Evolutionary conservation across 2,888 invertebrate genomes (phyloP).

Genomic region (Pecten maximus): DNA sequence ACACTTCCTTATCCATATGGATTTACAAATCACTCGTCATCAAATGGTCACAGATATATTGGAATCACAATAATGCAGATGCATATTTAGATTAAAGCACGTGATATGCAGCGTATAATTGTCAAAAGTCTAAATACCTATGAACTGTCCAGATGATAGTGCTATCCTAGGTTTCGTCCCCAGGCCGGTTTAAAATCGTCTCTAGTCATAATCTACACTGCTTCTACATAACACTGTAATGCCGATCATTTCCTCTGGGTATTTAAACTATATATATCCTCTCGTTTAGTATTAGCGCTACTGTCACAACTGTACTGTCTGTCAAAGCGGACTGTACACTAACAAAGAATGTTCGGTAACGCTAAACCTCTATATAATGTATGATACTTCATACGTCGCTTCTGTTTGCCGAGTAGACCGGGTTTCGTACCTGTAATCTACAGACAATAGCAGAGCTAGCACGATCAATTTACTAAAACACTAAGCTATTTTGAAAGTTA

Average conservation of each 20-base stretch:
- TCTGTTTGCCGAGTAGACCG: background rate
- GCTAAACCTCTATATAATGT: background rate
- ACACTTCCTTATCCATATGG: background rate
- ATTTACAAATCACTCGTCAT: background rate
- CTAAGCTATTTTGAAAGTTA: conserved; percentile 35
- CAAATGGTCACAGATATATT: background rate
- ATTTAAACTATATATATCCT: background rate
- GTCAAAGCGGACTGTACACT: background rate
- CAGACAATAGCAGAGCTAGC: background rate
- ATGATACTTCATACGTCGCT: background rate
- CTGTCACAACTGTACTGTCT: background rate
- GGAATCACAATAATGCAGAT: background rate
- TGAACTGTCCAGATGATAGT: background rate
- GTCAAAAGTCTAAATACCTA: background rate
- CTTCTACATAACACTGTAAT: background rate
- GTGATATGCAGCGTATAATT: background rate
- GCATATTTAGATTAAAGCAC: background rate
- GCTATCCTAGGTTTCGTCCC: background rate
- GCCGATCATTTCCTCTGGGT: background rate
- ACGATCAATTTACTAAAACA: background rate
- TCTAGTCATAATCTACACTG: background rate
- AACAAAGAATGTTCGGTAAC: background rate
- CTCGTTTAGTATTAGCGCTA: background rate
- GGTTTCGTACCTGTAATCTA: background rate
- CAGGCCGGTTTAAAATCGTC: background rate